These are phyloP conservation scores for Mus caroli DNA, from an alignment of 2,797 vertebrate species.

Conservation along the genomic window DNA sequence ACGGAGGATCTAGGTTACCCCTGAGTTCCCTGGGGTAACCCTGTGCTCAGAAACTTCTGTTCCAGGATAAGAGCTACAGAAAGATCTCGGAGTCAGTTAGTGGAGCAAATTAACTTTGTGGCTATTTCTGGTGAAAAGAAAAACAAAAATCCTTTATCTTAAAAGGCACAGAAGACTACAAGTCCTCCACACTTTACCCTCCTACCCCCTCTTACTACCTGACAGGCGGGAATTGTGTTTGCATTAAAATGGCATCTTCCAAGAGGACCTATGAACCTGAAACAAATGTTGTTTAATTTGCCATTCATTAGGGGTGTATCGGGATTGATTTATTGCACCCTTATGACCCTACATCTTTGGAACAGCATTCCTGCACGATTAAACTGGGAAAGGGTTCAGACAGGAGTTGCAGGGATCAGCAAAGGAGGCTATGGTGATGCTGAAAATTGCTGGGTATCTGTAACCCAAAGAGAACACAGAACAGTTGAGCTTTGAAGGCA, in stretches of 20 bases:
- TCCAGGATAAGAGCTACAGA: background rate
- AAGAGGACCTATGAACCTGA: slow-evolving; percentile 87
- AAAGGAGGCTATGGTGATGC: slow-evolving; percentile 79
- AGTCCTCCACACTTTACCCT: background rate
- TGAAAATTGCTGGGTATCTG: slow-evolving; percentile 82
- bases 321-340: slow-evolving; percentile 89
- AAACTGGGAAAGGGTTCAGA: slow-evolving; percentile 86
- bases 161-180: slow-evolving; percentile 31
- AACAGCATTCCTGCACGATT: slow-evolving; percentile 88
- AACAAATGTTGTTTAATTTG: slow-evolving; percentile 89
- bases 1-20: background rate
- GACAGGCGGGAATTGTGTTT: slow-evolving; percentile 79
- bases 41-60: background rate
- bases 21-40: background rate
- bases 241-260: slow-evolving; percentile 86
- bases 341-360: slow-evolving; percentile 87
- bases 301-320: slow-evolving; percentile 88
- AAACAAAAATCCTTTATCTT: background rate
- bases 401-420: slow-evolving; percentile 81
- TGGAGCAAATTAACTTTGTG: slow-evolving; percentile 21
- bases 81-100: background rate
- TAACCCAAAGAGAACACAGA: slow-evolving; percentile 84
- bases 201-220: slow-evolving; percentile 57
- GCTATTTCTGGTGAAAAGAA: background rate
- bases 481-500: slow-evolving; percentile 73